Conservation (phyloP, 2,113 vertebrate species). For the Ancistrus triradiatus region DNA sequence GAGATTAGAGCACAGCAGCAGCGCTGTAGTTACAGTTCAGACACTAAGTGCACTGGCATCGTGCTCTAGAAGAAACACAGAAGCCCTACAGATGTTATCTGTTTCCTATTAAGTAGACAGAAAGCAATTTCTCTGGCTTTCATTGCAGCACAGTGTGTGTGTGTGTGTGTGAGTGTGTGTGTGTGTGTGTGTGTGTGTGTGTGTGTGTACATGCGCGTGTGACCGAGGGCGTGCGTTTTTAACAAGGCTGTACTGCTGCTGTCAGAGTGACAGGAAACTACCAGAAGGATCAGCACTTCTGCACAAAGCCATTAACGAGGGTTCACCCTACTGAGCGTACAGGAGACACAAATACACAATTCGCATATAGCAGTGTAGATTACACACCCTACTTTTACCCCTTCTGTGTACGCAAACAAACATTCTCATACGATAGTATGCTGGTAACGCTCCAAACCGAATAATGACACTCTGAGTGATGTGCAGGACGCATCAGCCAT, state of each 20-base stretch:
- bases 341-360: not conserved
- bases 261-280: constrained; percentile 42
- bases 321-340: constrained; percentile 22
- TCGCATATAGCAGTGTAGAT: not conserved
- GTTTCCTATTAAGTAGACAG: constrained; percentile 52
- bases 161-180: constrained; percentile 26
- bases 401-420: not conserved
- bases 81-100: constrained; percentile 45
- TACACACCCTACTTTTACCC: not conserved
- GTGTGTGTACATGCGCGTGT: constrained; percentile 2
- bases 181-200: constrained; percentile 20
- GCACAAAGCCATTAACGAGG: constrained; percentile 46
- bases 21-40: constrained; percentile 11
- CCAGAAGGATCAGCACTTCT: constrained; percentile 46
- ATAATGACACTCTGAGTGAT: not conserved
- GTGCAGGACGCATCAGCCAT: not conserved
- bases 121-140: constrained; percentile 53
- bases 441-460: no score
- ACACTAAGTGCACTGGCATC: constrained; percentile 2
- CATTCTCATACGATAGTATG: no score
- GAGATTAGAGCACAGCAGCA: constrained; percentile 1
- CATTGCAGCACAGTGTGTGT: constrained; percentile 19
- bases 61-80: constrained; percentile 26
- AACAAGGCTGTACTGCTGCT: constrained; percentile 21
- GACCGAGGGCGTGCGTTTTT: constrained; percentile 9